Percentiles rank a stretch among this genome's conserved stretches.
phyloP scores from a whole-genome alignment of 2,888 invertebrate species.

The Acanthosepion lycidas region DNA sequence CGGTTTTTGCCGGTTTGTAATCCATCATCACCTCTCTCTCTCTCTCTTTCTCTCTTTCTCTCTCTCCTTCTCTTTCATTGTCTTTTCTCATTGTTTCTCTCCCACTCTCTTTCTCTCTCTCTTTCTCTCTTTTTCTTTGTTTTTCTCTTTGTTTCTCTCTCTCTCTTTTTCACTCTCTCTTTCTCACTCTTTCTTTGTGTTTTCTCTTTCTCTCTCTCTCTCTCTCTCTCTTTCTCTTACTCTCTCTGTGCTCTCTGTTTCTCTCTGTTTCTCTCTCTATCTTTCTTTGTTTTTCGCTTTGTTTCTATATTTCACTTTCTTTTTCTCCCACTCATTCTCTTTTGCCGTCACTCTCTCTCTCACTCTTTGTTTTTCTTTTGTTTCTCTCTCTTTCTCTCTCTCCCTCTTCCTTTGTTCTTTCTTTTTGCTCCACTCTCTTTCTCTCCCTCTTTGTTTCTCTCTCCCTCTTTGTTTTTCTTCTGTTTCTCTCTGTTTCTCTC shows the following conservation, averaged over 20 bases:
- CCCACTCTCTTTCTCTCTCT: neutral
- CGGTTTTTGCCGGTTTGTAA: too few relatives aligned
- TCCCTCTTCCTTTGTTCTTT: too few relatives aligned
- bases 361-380: too few relatives aligned
- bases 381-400: too few relatives aligned
- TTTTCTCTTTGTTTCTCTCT: neutral
- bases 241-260: neutral
- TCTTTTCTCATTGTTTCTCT: neutral
- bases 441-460: neutral
- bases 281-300: neutral
- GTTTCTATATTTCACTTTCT: too few relatives aligned
- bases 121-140: too few relatives aligned
- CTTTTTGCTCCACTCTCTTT: too few relatives aligned
- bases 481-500: neutral
- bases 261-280: rapidly evolving
- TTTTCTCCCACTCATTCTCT: neutral
- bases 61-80: neutral
- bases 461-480: neutral
- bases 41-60: too few relatives aligned
- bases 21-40: too few relatives aligned
- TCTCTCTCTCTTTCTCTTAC: too few relatives aligned
- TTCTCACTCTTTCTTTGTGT: neutral
- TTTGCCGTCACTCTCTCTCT: neutral
- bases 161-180: neutral
- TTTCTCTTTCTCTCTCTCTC: neutral